Evolutionary conservation across 92 coral and sea anemone genomes (phyloP).

Genomic region (Palythoa heliodiscus): DNA sequence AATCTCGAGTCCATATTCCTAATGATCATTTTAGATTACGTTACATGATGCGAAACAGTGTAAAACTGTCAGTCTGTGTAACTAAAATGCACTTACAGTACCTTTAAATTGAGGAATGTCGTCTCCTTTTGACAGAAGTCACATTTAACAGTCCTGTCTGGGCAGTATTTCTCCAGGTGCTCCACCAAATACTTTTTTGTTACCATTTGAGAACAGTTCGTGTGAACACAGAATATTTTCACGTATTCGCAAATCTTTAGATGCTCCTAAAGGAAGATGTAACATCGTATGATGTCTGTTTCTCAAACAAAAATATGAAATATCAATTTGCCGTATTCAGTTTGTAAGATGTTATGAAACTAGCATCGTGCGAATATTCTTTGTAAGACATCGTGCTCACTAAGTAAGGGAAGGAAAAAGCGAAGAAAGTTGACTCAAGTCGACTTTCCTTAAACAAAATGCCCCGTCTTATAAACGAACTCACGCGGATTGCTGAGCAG

Average conservation of each 20-base stretch:
- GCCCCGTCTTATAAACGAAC: too few relatives aligned
- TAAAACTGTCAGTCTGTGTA: too few relatives aligned
- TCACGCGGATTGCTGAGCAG: too few relatives aligned
- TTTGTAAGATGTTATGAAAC: too few relatives aligned
- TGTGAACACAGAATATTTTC: conserved; percentile 43
- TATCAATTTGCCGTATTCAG: too few relatives aligned
- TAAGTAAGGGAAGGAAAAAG: too few relatives aligned
- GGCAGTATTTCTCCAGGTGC: conserved; percentile 52
- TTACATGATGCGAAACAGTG: background rate
- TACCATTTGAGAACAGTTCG: conserved; percentile 29
- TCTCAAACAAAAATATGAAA: too few relatives aligned
- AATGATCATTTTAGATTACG: background rate
- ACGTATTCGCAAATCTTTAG: conserved; percentile 20
- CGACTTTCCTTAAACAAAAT: too few relatives aligned
- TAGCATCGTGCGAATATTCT: too few relatives aligned
- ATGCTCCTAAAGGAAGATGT: conserved; percentile 31
- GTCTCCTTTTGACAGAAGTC: conserved; percentile 39
- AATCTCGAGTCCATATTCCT: background rate
- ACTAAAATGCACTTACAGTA: background rate
- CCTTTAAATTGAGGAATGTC: conserved; percentile 34
- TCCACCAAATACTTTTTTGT: conserved; percentile 29
- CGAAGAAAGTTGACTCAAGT: too few relatives aligned
- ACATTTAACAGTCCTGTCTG: conserved; percentile 42
- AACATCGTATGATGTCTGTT: background rate
- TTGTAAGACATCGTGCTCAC: too few relatives aligned